These are phyloP conservation scores for Mimas tiliae DNA, from an alignment of 2,888 invertebrate species.

Conservation along the genomic window DNA sequence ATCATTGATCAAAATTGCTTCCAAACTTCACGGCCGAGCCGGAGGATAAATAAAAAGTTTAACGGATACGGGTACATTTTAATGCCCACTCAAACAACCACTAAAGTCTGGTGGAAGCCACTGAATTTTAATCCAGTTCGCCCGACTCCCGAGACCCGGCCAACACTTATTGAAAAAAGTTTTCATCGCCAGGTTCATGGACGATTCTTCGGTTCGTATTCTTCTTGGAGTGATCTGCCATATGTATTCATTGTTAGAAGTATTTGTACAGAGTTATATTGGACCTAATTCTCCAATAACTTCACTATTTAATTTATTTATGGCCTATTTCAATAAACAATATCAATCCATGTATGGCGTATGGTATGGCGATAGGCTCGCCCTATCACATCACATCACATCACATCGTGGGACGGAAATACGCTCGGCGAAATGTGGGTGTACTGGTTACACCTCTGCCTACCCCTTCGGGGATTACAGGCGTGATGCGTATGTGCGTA, in stretches of 20 bases:
- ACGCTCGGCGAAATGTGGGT: too few relatives aligned
- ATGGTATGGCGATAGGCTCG: too few relatives aligned
- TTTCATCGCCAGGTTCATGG: slow-evolving; percentile 40
- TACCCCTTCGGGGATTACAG: too few relatives aligned
- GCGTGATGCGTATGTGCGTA: too few relatives aligned
- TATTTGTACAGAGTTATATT: too few relatives aligned
- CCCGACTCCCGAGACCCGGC: slow-evolving; percentile 10
- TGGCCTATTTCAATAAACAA: too few relatives aligned
- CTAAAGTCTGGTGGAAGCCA: slow-evolving; percentile 49
- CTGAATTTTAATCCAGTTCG: slow-evolving; percentile 51
- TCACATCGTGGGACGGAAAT: too few relatives aligned
- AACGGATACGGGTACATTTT: slow-evolving; percentile 40
- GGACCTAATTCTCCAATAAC: too few relatives aligned
- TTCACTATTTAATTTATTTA: too few relatives aligned
- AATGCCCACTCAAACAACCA: slow-evolving; percentile 50
- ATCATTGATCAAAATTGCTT: slow-evolving; percentile 39
- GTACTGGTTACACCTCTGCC: too few relatives aligned
- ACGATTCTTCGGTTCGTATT: slow-evolving; percentile 2
- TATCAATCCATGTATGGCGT: too few relatives aligned
- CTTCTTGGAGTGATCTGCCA: not conserved
- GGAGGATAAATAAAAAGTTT: slow-evolving; percentile 38
- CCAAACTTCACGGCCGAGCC: slow-evolving; percentile 32
- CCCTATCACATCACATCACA: too few relatives aligned
- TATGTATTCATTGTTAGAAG: not conserved
- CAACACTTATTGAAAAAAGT: slow-evolving; percentile 40